Evolutionary conservation across 30 jellyfish, hydroid and myxozoan genomes (phyloP).

Genomic region (Aurelia coerulea): DNA sequence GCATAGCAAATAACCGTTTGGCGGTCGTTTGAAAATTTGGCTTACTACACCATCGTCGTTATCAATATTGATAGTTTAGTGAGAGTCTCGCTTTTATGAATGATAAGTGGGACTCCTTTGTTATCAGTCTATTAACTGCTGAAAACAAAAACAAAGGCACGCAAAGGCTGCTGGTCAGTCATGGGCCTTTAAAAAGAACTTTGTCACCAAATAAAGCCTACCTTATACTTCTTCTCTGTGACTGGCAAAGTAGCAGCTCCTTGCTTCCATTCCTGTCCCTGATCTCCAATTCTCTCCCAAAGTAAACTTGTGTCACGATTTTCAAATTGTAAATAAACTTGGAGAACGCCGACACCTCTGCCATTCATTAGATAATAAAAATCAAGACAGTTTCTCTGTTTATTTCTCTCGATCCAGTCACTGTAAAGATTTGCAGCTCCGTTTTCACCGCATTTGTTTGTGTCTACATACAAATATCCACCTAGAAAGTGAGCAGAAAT

Average conservation of each 20-base stretch:
- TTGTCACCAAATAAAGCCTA: not conserved
- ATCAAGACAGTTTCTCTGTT: conserved; percentile 68
- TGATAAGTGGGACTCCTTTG: too few species aligned
- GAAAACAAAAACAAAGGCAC: too few species aligned
- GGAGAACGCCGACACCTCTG: conserved; percentile 44
- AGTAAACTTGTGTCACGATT: conserved; percentile 39
- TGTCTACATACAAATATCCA: not conserved
- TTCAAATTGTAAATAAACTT: not conserved
- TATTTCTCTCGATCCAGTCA: conserved; percentile 45
- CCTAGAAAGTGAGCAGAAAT: not conserved
- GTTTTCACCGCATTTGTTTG: too few species aligned
- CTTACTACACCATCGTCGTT: too few species aligned
- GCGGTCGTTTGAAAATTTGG: too few species aligned
- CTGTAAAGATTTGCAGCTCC: conserved; percentile 15
- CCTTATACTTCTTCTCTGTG: conserved; percentile 55
- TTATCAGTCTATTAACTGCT: too few species aligned
- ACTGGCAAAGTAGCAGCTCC: conserved; percentile 69
- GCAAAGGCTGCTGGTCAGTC: too few species aligned
- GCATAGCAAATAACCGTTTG: too few species aligned
- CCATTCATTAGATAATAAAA: conserved; percentile 86
- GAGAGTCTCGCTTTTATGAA: too few species aligned
- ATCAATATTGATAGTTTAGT: too few species aligned
- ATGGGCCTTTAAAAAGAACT: too few species aligned
- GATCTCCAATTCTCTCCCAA: conserved; percentile 83
- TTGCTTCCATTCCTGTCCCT: conserved; percentile 78